Conservation (phyloP, 2,113 vertebrate species). For the Prolemur simus region DNA sequence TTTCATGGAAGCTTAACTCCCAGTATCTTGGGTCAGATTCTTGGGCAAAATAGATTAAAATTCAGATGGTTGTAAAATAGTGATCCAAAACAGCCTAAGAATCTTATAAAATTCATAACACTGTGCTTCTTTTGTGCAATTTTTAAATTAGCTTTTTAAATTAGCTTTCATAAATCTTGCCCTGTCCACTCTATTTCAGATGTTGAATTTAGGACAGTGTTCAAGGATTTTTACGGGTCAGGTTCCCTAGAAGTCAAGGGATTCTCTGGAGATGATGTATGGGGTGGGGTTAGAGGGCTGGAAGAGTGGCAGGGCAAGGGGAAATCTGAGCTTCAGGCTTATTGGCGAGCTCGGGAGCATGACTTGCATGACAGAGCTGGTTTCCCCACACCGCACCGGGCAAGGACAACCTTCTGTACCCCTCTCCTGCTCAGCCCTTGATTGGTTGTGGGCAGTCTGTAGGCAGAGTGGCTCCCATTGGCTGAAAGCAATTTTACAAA, state of each 20-base stretch:
- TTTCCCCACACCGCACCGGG: not conserved
- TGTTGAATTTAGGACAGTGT: conserved; percentile 8
- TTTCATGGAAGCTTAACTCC: not conserved
- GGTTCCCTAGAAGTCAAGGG: not conserved
- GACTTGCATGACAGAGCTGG: not conserved
- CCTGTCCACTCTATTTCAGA: not conserved
- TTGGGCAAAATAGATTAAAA: conserved; percentile 11
- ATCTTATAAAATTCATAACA: not conserved
- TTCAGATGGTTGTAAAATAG: not conserved
- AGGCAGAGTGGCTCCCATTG: not conserved
- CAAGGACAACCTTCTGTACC: not conserved
- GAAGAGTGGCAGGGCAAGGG: not conserved
- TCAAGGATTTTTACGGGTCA: conserved; percentile 34
- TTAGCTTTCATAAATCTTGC: conserved; percentile 16
- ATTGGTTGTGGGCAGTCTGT: not conserved
- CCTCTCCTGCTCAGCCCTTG: not conserved
- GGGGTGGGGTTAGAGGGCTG: not conserved
- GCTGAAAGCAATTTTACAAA: not conserved
- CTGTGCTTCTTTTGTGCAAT: not conserved
- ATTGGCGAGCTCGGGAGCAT: not conserved
- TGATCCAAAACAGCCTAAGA: not conserved
- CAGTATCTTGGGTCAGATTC: not conserved
- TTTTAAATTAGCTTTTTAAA: conserved; percentile 38
- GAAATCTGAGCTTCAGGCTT: not conserved
- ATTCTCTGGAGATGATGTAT: not conserved